Evolutionary conservation across 1,140 invertebrate species (phyloP).

Genomic region (Lordiphosa mommai): DNA sequence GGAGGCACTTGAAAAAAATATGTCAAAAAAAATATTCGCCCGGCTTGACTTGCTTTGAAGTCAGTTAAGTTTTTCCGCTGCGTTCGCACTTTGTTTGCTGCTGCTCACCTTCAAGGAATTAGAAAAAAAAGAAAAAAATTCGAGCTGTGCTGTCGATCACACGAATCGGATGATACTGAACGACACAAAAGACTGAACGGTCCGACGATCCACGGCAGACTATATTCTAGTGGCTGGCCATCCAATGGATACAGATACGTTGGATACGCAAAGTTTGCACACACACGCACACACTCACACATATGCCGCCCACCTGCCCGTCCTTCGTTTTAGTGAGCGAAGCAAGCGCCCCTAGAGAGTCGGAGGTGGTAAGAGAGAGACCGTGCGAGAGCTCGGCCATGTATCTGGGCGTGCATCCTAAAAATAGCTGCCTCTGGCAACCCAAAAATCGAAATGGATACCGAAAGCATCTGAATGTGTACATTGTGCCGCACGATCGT

Average conservation of each 20-base stretch:
- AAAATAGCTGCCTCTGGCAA: slow-evolving; percentile 56
- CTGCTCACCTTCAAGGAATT: slow-evolving; percentile 79
- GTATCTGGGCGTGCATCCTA: slow-evolving; percentile 65
- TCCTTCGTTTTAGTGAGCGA: slow-evolving; percentile 36
- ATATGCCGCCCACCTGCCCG: slow-evolving; percentile 61
- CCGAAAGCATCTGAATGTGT: slow-evolving; percentile 39
- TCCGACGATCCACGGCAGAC: slow-evolving; percentile 80
- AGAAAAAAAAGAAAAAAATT: slow-evolving; percentile 79
- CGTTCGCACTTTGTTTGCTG: slow-evolving; percentile 8
- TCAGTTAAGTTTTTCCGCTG: not conserved
- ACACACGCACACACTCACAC: slow-evolving; percentile 9
- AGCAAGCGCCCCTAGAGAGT: not conserved
- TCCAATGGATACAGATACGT: slow-evolving; percentile 68
- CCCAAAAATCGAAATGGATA: slow-evolving; percentile 74
- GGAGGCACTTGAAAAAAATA: slow-evolving; percentile 59
- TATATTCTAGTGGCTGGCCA: slow-evolving; percentile 68
- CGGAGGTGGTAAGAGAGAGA: slow-evolving; percentile 10
- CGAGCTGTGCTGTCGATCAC: slow-evolving; percentile 76
- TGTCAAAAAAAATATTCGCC: not conserved
- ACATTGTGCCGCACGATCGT: slow-evolving; percentile 5
- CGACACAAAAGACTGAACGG: slow-evolving; percentile 79
- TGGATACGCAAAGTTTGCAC: slow-evolving; percentile 6
- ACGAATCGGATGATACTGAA: slow-evolving; percentile 76
- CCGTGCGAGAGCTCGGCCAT: slow-evolving; percentile 25
- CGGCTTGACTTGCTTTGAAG: not conserved